phyloP scores from a whole-genome alignment of 2,888 invertebrate species.

The Macrophya annulata region DNA sequence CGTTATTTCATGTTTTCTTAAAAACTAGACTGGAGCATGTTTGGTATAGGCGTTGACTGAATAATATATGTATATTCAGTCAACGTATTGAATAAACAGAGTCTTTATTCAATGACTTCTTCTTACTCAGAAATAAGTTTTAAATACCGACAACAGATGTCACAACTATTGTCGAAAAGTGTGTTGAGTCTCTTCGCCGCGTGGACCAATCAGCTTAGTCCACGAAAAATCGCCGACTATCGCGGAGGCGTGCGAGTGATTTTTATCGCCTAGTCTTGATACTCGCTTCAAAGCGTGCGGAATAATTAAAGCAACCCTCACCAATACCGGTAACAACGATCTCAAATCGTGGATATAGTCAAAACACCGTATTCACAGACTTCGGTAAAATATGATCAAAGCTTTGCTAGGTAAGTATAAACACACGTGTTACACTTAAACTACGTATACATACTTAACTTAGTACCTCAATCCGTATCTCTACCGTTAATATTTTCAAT shows the following conservation, averaged over 20 bases:
- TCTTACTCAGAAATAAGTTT: no score
- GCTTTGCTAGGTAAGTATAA: conserved; percentile 4
- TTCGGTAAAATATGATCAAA: background rate
- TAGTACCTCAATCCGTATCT: background rate
- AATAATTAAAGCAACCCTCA: background rate
- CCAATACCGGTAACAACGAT: background rate
- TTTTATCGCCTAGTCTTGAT: no score
- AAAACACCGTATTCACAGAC: background rate
- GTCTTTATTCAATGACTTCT: no score
- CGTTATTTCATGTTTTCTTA: no score
- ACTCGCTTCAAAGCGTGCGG: background rate
- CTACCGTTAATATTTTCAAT: background rate
- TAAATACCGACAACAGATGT: background rate
- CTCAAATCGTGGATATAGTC: background rate
- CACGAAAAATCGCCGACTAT: conserved; percentile 71
- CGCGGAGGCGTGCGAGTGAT: conserved; percentile 52
- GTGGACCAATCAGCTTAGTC: conserved; percentile 74
- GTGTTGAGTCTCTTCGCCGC: conserved; percentile 24
- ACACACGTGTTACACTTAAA: background rate
- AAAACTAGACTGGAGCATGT: no score
- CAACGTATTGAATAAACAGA: no score
- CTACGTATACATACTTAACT: no score
- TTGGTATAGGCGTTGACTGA: no score
- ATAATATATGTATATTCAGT: no score
- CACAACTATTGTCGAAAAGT: background rate